Evolutionary conservation across 1,140 invertebrate genomes (phyloP), one percentile per base, ranked within the genome.

Genomic region (Adoxophyes honmai): DNA sequence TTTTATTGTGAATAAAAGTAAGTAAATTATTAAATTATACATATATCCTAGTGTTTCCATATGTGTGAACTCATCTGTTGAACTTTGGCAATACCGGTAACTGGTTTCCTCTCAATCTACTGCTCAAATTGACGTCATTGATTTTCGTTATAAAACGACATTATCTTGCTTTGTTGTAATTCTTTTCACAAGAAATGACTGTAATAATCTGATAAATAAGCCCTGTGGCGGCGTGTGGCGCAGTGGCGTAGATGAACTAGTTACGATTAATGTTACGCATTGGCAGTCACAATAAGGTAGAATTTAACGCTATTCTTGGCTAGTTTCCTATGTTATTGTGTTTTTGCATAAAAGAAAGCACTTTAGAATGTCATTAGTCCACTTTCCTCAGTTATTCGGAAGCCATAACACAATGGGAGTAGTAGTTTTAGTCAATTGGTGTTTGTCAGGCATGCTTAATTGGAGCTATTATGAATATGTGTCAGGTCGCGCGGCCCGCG

Each of bases 381-480:
- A 62, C 59, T 64, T 59, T 66, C 33, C 59, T 42, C 62, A 57
- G 36, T 59, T 57, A 57, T 52, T 53, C 51, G 42, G 44, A 33
- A 34, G 37, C 52, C 35, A 59, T 64, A 57, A 60, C 61, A 64
- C 62, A 64, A 56, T 58, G 38, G 34, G 35, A 44, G 5, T 55
- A 51, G 52, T 16, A 34, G 11, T 15, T 53, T 52, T 63, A 44
- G 37, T 60, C 59, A 65, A 71, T 70, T 36, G 59, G 59, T 68
- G 75, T 77, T 77, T 77, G 71, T 63, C 44, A 61, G 60, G 42
- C 53, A 59, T 71, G 65, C 61, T 78, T 86, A 86, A 88, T 86
- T 88, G 73, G 60, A 42, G 52, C 73, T 78, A 78, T 87, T 86
- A 86, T 59, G 73, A 77, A 85, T 76, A 86, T 88, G 77, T 88